These are phyloP conservation scores for Carollia perspicillata DNA, from an alignment of 2,113 vertebrate species.

Conservation along the genomic window DNA sequence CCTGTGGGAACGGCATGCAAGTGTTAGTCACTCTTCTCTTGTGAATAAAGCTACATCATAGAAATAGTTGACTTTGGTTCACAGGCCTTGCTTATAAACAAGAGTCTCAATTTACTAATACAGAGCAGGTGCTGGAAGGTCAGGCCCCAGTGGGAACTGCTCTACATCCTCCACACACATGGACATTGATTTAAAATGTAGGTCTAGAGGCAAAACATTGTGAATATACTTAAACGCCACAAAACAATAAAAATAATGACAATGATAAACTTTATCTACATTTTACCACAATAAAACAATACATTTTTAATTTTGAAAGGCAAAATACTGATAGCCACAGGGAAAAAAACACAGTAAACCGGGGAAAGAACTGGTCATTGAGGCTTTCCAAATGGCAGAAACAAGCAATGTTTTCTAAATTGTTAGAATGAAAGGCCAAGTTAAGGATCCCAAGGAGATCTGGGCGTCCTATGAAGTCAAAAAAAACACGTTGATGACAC, in stretches of 20 bases:
- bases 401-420: neutral
- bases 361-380: neutral
- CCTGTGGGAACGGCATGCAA: neutral
- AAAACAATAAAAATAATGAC: neutral
- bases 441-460: neutral
- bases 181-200: neutral
- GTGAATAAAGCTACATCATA: neutral
- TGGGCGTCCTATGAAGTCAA: neutral
- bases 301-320: neutral
- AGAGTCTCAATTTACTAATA: neutral
- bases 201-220: neutral
- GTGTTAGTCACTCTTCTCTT: neutral
- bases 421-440: neutral
- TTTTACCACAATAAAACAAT: neutral
- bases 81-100: neutral
- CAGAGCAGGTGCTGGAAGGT: neutral
- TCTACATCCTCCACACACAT: too few relatives aligned
- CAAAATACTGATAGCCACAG: neutral
- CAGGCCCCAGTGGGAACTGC: neutral
- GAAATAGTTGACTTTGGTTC: neutral
- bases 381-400: neutral
- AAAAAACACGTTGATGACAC: neutral
- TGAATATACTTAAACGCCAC: neutral
- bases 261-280: neutral
- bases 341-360: neutral